These are phyloP conservation scores for Rhabditoides inermis DNA, from an alignment of 2,888 invertebrate genomes.

Conservation along the genomic window DNA sequence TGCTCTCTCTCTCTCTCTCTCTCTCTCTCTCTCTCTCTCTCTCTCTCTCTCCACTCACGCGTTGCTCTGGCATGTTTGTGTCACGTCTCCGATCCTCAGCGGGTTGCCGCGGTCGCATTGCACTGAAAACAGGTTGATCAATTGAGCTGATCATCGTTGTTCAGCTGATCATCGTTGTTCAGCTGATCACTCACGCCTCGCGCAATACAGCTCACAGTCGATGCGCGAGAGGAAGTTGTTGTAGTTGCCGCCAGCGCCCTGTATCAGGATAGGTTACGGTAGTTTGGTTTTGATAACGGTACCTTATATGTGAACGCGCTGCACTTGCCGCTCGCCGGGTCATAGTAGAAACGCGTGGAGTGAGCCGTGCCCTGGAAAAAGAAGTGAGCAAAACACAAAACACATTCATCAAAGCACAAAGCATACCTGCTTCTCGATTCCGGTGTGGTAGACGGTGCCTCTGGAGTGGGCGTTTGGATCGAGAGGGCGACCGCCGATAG, in stretches of 20 bases:
- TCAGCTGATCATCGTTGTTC: too few species aligned
- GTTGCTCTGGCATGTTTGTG: conserved; percentile 32
- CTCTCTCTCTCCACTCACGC: too few species aligned
- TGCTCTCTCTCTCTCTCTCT: too few species aligned
- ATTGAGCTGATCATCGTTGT: neutral
- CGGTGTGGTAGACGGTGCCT: conserved; percentile 29
- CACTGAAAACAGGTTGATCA: conserved; percentile 10
- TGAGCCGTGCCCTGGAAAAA: conserved; percentile 25
- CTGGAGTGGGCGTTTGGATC: conserved; percentile 26
- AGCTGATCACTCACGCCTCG: conserved; percentile 15
- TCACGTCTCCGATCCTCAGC: conserved; percentile 34
- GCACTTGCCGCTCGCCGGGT: conserved; percentile 29
- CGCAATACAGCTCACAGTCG: conserved; percentile 38
- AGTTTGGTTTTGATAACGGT: too few species aligned
- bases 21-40: too few species aligned
- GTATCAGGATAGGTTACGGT: too few species aligned
- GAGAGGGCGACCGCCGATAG: conserved; percentile 33
- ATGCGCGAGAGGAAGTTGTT: conserved; percentile 39
- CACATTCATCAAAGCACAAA: too few species aligned
- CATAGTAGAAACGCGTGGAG: conserved; percentile 34
- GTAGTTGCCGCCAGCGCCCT: conserved; percentile 41
- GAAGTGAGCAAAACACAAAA: too few species aligned
- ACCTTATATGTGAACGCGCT: conserved; percentile 35
- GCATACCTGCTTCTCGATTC: conserved; percentile 30
- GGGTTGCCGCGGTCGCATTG: conserved; percentile 42